Evolutionary conservation across 1,140 invertebrate species (phyloP).

Genomic region (Hestina assimilis): DNA sequence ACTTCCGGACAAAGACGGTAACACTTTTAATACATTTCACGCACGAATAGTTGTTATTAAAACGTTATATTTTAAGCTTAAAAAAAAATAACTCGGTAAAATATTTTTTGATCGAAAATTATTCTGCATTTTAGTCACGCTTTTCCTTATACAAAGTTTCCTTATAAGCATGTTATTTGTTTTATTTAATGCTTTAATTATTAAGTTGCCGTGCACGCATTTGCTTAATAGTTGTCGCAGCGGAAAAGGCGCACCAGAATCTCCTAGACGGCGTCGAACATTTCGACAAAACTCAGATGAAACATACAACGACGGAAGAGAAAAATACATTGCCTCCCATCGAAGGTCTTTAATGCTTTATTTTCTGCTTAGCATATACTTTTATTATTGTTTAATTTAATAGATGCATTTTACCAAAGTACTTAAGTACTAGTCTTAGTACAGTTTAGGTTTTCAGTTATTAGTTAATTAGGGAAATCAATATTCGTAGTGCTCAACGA

Average conservation of each 20-base stretch:
- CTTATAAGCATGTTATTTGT: slow-evolving; percentile 18
- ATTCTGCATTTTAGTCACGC: slow-evolving; percentile 15
- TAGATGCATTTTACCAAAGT: background rate
- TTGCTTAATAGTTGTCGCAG: slow-evolving; percentile 80
- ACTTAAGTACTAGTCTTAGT: too few relatives aligned
- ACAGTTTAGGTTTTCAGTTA: too few relatives aligned
- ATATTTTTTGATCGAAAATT: background rate
- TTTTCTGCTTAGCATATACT: slow-evolving; percentile 31
- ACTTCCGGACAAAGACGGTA: slow-evolving; percentile 96
- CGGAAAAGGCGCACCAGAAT: slow-evolving; percentile 84
- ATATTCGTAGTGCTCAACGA: too few relatives aligned
- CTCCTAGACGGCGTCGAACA: slow-evolving; percentile 85
- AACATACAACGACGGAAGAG: slow-evolving; percentile 86
- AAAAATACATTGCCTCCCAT: slow-evolving; percentile 87
- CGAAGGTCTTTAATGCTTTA: slow-evolving; percentile 77
- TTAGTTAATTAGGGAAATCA: too few relatives aligned
- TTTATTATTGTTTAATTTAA: slow-evolving; percentile 3
- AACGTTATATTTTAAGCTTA: slow-evolving; percentile 3
- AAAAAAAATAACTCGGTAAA: background rate
- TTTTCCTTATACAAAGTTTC: slow-evolving; percentile 14
- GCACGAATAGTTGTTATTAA: background rate
- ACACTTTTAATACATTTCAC: background rate
- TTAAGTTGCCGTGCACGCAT: slow-evolving; percentile 50
- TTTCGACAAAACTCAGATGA: slow-evolving; percentile 85
- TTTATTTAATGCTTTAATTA: slow-evolving; percentile 20